phyloP scores from a whole-genome alignment of 2,888 invertebrate genomes.

The Heliconius ismenius region DNA sequence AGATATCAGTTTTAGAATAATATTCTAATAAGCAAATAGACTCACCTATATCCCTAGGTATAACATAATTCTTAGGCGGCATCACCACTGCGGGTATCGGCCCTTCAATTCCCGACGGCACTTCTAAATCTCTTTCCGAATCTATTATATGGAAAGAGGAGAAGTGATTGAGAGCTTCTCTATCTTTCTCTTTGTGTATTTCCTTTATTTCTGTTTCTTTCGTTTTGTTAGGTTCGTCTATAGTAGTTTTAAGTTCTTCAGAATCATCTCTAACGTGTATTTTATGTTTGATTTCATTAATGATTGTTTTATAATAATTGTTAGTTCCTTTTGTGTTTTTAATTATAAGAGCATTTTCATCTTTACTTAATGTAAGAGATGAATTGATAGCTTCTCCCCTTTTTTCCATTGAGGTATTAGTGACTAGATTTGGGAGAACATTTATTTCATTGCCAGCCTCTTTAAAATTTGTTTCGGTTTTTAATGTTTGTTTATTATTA shows the following conservation, averaged over 20 bases:
- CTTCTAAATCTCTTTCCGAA: constrained; percentile 72
- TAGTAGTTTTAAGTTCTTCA: not conserved
- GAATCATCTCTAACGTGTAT: constrained; percentile 15
- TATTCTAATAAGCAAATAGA: not conserved
- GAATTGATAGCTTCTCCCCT: not conserved
- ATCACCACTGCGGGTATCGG: constrained; percentile 65
- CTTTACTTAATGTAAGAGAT: not conserved
- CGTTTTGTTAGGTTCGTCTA: constrained; percentile 26
- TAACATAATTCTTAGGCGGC: constrained; percentile 61
- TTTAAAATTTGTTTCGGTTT: not conserved
- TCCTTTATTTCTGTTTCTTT: constrained; percentile 30
- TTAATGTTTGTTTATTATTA: not conserved
- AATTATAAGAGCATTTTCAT: not conserved
- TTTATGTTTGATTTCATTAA: constrained; percentile 5
- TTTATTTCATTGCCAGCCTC: not conserved
- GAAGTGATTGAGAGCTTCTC: constrained; percentile 59
- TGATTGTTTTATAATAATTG: not conserved
- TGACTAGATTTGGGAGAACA: not conserved
- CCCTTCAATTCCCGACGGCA: constrained; percentile 74
- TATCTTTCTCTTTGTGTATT: constrained; percentile 38
- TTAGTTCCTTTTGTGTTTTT: not conserved
- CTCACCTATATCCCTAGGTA: constrained; percentile 38
- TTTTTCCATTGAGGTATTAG: not conserved
- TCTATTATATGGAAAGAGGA: constrained; percentile 71
- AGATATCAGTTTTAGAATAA: not conserved